Evolutionary conservation across 2,797 vertebrate genomes (phyloP).

Genomic region (Halcyon badia): DNA sequence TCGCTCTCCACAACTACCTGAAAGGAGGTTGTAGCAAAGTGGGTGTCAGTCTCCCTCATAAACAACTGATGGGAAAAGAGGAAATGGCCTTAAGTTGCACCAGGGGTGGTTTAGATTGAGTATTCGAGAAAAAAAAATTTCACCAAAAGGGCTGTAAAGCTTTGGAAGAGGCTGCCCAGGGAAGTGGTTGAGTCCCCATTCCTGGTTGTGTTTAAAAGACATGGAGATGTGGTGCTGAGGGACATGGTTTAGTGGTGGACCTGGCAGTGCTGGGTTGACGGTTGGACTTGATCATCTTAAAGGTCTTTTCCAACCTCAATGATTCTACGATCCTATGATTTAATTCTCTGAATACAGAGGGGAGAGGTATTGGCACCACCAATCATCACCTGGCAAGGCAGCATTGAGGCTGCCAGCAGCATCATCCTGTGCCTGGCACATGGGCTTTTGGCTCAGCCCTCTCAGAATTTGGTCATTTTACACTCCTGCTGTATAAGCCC

Average conservation of each 20-base stretch:
- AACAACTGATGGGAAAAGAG: neutral
- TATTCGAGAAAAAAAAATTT: neutral
- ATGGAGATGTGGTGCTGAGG: neutral
- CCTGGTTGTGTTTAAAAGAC: neutral
- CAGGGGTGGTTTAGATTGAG: neutral
- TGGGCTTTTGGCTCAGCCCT: rapidly evolving
- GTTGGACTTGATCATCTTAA: neutral
- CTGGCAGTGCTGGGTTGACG: neutral
- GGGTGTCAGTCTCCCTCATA: too few species aligned
- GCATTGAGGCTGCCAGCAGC: neutral
- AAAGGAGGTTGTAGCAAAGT: too few species aligned
- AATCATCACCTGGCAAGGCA: rapidly evolving
- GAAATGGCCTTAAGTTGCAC: neutral
- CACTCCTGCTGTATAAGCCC: rapidly evolving
- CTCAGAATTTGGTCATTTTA: rapidly evolving
- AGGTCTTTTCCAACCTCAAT: neutral
- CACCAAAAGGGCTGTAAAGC: neutral
- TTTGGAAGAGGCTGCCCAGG: neutral
- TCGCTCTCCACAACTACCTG: too few species aligned
- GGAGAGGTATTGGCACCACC: neutral
- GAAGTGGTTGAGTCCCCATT: neutral
- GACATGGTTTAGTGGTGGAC: neutral
- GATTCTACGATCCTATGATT: neutral
- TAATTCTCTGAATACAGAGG: rapidly evolving
- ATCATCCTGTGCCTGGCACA: rapidly evolving